Percentiles rank a stretch among this genome's conserved stretches.
Conservation (phyloP, 2,797 vertebrate species). For the Gila robusta region DNA sequence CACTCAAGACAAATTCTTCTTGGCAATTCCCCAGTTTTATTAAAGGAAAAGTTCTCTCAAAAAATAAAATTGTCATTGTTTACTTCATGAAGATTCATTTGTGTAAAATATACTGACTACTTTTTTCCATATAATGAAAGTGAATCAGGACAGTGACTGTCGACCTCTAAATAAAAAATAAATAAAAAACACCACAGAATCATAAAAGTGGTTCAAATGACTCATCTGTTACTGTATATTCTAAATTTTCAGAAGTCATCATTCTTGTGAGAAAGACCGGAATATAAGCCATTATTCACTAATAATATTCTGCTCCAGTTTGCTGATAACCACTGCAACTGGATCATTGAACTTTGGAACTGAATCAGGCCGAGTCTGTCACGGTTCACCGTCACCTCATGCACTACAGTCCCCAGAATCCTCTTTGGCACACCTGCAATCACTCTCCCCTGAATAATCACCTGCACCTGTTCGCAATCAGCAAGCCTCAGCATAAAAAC, state of each 20-base stretch:
- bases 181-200: not conserved
- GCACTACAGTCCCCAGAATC: too few species aligned
- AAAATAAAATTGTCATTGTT: not conserved
- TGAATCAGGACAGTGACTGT: not conserved
- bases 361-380: not conserved
- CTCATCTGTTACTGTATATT: not conserved
- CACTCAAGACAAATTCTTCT: not conserved
- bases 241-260: not conserved
- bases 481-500: too few species aligned
- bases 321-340: not conserved
- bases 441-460: too few species aligned
- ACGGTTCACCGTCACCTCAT: too few species aligned
- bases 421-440: too few species aligned
- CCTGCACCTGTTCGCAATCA: too few species aligned
- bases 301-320: not conserved
- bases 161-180: too few species aligned
- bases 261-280: not conserved
- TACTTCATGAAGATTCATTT: not conserved
- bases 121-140: not conserved
- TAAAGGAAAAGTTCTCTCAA: not conserved
- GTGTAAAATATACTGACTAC: not conserved
- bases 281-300: not conserved
- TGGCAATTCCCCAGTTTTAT: slow-evolving; percentile 25
- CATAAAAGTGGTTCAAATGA: not conserved
- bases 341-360: not conserved